Conservation (phyloP, 2,797 vertebrate species). For the Euthynnus affinis region DNA sequence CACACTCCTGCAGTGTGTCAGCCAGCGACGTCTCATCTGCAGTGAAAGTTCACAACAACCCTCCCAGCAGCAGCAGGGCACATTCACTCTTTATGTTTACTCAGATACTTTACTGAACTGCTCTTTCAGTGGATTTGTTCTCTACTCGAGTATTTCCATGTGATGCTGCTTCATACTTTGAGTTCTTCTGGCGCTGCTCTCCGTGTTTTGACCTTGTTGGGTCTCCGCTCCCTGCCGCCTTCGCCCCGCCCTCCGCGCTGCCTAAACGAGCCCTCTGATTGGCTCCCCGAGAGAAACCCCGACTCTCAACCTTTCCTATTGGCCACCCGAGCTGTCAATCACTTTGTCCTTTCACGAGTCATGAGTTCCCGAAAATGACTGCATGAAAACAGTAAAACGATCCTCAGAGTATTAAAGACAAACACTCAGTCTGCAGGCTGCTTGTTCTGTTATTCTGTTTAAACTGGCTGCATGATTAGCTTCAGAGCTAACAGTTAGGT, state of each 20-base stretch:
- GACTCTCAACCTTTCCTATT: constrained; percentile 14
- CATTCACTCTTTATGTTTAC: no score
- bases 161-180: no score
- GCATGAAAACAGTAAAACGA: no score
- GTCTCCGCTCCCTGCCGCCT: constrained; percentile 47
- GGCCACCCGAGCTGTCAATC: constrained; percentile 56
- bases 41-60: no score
- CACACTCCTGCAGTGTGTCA: not conserved
- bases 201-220: constrained; percentile 86
- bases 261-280: constrained; percentile 52
- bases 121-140: no score
- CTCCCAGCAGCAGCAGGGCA: no score
- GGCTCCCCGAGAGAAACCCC: constrained; percentile 35
- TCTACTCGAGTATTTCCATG: no score
- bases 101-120: no score
- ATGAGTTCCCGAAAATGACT: constrained; percentile 65
- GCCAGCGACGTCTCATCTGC: no score
- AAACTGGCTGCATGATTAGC: not conserved
- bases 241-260: constrained; percentile 53
- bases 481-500: not conserved
- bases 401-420: no score
- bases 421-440: accelerated
- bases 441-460: no score
- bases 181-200: not conserved
- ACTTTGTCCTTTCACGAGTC: constrained; percentile 80